A percentile compares a stretch with the other conserved stretches of the same genome.
phyloP scores from a whole-genome alignment of 1,140 invertebrate species.

The Aricia agestis region DNA sequence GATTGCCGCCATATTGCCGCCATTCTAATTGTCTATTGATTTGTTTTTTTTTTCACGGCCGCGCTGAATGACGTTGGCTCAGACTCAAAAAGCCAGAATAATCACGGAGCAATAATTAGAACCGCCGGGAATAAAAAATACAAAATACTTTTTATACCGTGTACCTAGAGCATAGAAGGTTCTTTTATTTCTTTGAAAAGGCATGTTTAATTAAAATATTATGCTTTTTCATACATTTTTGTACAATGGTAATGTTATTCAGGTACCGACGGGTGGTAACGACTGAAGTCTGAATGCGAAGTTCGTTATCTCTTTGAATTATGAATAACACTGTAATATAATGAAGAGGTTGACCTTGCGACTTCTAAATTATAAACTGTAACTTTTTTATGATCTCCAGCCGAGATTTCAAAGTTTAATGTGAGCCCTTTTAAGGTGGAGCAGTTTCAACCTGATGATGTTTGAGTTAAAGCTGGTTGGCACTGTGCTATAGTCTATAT shows the following conservation, averaged over 20 bases:
- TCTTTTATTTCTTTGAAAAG: neutral
- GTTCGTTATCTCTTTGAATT: constrained; percentile 16
- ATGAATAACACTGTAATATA: constrained; percentile 15
- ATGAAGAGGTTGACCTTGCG: constrained; percentile 5
- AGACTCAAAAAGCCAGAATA: neutral
- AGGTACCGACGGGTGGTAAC: neutral
- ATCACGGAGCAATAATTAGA: neutral
- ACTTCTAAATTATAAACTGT: neutral
- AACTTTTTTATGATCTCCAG: neutral
- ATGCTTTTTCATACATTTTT: constrained; percentile 2
- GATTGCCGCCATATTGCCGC: neutral
- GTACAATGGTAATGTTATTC: neutral
- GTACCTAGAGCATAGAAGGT: neutral
- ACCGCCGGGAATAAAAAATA: neutral
- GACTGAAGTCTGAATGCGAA: neutral
- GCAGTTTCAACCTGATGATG: no score
- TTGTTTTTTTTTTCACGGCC: neutral
- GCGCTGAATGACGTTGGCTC: neutral
- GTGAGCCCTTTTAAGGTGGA: neutral
- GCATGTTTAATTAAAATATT: constrained; percentile 7
- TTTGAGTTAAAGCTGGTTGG: no score
- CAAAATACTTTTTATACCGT: constrained; percentile 1
- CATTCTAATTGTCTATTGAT: neutral
- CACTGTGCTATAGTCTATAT: no score
- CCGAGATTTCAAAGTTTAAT: neutral